Conservation (phyloP, 2,113 vertebrate genomes). For the Syrmaticus mikado region DNA sequence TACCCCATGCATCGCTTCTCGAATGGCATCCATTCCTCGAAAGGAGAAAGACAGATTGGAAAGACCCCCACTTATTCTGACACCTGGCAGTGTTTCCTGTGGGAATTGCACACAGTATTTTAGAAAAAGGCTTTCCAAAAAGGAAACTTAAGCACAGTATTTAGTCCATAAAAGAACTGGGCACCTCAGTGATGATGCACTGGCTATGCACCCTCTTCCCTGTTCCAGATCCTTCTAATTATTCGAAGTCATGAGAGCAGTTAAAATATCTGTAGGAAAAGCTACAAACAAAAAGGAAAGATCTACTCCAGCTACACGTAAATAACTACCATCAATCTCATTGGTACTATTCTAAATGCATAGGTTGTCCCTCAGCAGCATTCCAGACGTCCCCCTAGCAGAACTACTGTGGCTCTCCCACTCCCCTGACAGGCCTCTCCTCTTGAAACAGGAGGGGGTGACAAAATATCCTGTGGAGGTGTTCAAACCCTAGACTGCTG, state of each 20-base stretch:
- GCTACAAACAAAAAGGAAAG: neutral
- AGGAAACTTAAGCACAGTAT: neutral
- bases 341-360: neutral
- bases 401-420: neutral
- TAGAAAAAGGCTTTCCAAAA: neutral
- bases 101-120: neutral
- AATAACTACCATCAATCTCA: neutral
- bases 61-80: constrained; percentile 92
- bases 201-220: neutral
- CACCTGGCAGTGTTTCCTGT: constrained; percentile 89
- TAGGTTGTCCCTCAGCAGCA: neutral
- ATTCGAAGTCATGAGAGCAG: neutral
- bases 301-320: neutral
- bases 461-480: neutral
- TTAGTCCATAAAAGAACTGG: neutral
- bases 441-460: neutral
- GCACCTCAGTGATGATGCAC: neutral
- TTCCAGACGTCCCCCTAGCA: neutral
- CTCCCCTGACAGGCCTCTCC: neutral
- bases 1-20: constrained; percentile 96
- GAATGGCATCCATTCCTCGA: constrained; percentile 95
- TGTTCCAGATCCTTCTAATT: neutral
- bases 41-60: constrained; percentile 99
- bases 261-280: neutral
- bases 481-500: neutral